phyloP scores from a whole-genome alignment of 2,888 invertebrate genomes.

The Nephrotoma appendiculata region DNA sequence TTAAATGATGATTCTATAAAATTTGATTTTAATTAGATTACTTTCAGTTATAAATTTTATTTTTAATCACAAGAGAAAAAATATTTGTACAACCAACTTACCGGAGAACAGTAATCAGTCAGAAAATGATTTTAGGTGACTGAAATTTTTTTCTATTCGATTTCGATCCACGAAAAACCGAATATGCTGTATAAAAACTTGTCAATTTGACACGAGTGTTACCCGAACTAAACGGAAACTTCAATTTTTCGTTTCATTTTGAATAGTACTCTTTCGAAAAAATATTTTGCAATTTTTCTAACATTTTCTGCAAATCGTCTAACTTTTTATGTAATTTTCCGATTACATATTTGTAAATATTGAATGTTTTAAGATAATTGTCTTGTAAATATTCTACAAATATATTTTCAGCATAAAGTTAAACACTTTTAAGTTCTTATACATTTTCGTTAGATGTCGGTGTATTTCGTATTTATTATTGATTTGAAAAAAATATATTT shows the following conservation, averaged over 20 bases:
- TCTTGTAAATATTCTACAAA: not conserved
- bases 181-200: not conserved
- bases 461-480: not conserved
- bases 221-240: conserved; percentile 10
- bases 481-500: not conserved
- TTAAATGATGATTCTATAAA: not conserved
- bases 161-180: not conserved
- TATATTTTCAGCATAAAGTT: not conserved
- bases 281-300: not conserved
- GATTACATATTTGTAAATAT: not conserved
- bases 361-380: not conserved
- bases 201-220: not conserved
- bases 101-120: conserved; percentile 12
- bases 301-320: not conserved
- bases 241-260: conserved; percentile 21
- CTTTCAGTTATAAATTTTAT: not conserved
- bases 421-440: not conserved
- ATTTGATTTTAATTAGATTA: not conserved
- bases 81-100: conserved; percentile 9
- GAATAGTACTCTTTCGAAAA: not conserved
- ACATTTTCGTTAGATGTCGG: not conserved
- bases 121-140: not conserved
- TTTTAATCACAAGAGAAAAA: not conserved
- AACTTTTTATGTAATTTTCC: not conserved
- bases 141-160: not conserved